A percentile compares a stretch with the other conserved stretches of the same genome.
Evolutionary conservation across 2,113 vertebrate species (phyloP).

Genomic region (Megalops atlanticus): DNA sequence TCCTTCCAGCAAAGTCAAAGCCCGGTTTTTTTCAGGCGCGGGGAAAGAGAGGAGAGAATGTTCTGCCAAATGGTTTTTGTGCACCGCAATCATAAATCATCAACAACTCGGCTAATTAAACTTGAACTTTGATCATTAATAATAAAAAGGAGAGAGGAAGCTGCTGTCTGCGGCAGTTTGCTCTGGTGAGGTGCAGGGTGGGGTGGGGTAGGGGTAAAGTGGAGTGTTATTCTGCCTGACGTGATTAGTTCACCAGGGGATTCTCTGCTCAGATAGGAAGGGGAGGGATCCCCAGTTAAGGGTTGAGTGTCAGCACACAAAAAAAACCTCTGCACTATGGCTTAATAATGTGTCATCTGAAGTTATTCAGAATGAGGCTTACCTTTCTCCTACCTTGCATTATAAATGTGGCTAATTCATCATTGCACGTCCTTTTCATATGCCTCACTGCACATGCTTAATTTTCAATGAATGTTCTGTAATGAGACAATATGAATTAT

Average conservation of each 20-base stretch:
- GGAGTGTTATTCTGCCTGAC: constrained; percentile 47
- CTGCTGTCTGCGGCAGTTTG: constrained; percentile 29
- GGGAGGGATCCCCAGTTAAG: constrained; percentile 16
- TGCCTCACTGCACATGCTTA: background rate
- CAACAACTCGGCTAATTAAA: constrained; percentile 44
- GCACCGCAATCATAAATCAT: constrained; percentile 60
- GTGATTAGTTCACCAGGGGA: constrained; percentile 49
- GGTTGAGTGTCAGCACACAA: constrained; percentile 26
- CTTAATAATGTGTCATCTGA: constrained; percentile 51
- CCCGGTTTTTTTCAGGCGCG: constrained; percentile 24
- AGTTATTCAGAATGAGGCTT: constrained; percentile 31
- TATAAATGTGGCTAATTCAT: constrained; percentile 48
- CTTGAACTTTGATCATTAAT: constrained; percentile 57
- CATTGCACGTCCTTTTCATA: constrained; percentile 31
- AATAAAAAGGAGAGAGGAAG: constrained; percentile 39
- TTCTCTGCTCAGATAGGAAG: constrained; percentile 29
- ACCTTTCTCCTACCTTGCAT: too few relatives aligned
- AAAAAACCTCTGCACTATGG: constrained; percentile 42
- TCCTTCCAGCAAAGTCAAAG: constrained; percentile 45
- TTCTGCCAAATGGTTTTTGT: constrained; percentile 43
- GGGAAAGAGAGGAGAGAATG: constrained; percentile 50
- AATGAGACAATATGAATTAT: too few relatives aligned
- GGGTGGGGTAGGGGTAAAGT: background rate
- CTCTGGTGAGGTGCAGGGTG: constrained; percentile 10
- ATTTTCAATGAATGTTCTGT: background rate